These are phyloP conservation scores for Salarias fasciatus DNA, from an alignment of 2,797 vertebrate species.

Conservation along the genomic window DNA sequence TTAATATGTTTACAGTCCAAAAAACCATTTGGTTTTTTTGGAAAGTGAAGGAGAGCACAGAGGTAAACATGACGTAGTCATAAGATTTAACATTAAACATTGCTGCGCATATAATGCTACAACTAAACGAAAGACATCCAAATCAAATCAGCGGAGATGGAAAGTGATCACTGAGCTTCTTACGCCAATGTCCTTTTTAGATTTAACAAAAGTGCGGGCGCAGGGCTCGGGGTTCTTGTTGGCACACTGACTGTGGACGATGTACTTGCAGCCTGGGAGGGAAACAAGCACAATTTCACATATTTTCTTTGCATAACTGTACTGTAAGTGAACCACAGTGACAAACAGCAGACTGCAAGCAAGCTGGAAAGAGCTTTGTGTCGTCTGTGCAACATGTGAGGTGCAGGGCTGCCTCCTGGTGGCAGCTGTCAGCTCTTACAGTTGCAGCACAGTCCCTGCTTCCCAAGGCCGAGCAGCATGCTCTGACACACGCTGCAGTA, in stretches of 20 bases:
- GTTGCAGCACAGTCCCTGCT: constrained; percentile 90
- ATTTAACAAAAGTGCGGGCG: constrained; percentile 88
- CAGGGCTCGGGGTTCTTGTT: constrained; percentile 86
- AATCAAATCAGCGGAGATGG: not conserved
- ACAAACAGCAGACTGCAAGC: constrained; percentile 2
- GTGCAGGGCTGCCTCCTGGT: constrained; percentile 52
- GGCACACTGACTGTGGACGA: constrained; percentile 90
- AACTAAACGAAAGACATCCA: constrained; percentile 7
- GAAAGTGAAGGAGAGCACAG: constrained; percentile 3
- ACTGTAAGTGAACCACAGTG: not conserved
- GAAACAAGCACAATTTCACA: not conserved
- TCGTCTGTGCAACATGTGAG: not conserved
- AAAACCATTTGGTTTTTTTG: constrained; percentile 25
- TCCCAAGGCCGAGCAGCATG: constrained; percentile 88
- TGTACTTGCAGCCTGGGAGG: constrained; percentile 88
- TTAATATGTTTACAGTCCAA: constrained; percentile 34
- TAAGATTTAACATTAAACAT: not conserved
- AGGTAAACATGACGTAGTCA: not conserved
- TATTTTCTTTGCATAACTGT: not conserved
- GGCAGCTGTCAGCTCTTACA: constrained; percentile 79
- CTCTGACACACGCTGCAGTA: constrained; percentile 89
- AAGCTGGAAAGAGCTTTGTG: not conserved
- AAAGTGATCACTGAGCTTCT: constrained; percentile 60
- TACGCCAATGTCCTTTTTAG: constrained; percentile 87
- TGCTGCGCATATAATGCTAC: constrained; percentile 1